Conservation (phyloP, 2,113 vertebrate genomes). For the Dendropsophus ebraccatus region DNA sequence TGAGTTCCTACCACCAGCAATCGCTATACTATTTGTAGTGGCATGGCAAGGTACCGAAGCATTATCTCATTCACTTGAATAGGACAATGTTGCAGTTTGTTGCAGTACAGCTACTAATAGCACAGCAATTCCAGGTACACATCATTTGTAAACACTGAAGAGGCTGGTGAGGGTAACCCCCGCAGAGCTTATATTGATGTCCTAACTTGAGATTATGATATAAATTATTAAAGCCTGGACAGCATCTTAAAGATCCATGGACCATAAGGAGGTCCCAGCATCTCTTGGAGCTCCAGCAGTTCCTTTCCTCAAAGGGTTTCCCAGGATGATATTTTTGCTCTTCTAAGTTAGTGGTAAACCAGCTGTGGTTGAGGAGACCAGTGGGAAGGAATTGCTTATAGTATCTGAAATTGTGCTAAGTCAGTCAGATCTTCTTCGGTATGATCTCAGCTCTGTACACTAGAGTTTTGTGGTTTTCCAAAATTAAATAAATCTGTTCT, state of each 20-base stretch:
- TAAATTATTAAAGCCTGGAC: too few relatives aligned
- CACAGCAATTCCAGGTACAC: too few relatives aligned
- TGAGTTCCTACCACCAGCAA: too few relatives aligned
- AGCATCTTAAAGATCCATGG: neutral
- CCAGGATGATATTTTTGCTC: neutral
- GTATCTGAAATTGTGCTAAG: slow-evolving; percentile 19
- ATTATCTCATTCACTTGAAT: too few relatives aligned
- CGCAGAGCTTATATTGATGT: too few relatives aligned
- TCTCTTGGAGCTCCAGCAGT: neutral
- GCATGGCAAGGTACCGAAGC: too few relatives aligned
- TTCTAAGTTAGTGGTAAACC: neutral
- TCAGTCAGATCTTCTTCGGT: neutral
- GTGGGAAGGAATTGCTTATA: slow-evolving; percentile 1
- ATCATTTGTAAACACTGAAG: too few relatives aligned
- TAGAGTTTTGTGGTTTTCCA: slow-evolving; percentile 41
- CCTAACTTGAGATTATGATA: too few relatives aligned
- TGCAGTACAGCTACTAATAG: too few relatives aligned
- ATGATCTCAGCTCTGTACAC: slow-evolving; percentile 38
- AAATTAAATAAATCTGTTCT: slow-evolving; percentile 8
- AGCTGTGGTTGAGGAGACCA: slow-evolving; percentile 10
- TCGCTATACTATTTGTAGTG: too few relatives aligned
- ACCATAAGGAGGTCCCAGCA: neutral
- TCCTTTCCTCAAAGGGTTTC: neutral
- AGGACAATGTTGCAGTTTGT: too few relatives aligned
- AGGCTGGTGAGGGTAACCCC: too few relatives aligned